Percentiles rank a stretch among this genome's conserved stretches.
These are phyloP conservation scores for Smithornis capensis DNA, from an alignment of 2,113 vertebrate genomes.

Conservation along the genomic window DNA sequence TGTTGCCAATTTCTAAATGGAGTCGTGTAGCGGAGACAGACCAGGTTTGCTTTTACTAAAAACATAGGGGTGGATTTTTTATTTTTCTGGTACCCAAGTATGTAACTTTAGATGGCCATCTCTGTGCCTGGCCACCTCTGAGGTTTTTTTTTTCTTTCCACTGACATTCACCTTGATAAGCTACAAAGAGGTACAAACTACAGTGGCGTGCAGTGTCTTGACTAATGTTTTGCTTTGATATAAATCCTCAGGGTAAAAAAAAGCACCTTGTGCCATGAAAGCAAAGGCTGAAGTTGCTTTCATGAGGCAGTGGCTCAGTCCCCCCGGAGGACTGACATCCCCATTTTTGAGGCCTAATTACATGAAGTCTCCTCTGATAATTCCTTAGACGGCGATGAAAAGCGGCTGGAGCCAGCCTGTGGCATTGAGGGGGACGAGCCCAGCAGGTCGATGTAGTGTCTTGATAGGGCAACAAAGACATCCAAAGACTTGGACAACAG, in stretches of 20 bases:
- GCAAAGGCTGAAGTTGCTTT: constrained; percentile 40
- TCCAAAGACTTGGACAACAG: neutral
- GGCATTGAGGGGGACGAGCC: neutral
- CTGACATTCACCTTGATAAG: constrained; percentile 32
- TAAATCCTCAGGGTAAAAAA: constrained; percentile 35
- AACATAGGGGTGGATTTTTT: constrained; percentile 15
- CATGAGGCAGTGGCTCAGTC: constrained; percentile 29
- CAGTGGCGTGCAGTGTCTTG: neutral
- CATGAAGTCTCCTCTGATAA: constrained; percentile 13
- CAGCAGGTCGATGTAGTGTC: neutral
- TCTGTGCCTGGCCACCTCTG: constrained; percentile 24
- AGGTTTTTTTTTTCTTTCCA: neutral
- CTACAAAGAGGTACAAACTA: constrained; percentile 25
- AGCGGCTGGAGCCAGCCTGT: neutral
- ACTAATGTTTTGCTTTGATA: constrained; percentile 34
- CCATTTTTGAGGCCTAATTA: constrained; percentile 31
- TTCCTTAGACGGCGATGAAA: neutral
- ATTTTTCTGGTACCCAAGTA: neutral
- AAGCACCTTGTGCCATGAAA: neutral
- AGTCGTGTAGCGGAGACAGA: neutral
- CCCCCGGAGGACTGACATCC: constrained; percentile 9
- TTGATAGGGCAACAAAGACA: constrained; percentile 1
- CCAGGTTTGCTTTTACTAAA: constrained; percentile 38
- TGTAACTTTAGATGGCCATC: constrained; percentile 19
- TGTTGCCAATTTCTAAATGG: neutral